Evolutionary conservation across 2,888 invertebrate genomes (phyloP).

Genomic region (Hemaris fuciformis): DNA sequence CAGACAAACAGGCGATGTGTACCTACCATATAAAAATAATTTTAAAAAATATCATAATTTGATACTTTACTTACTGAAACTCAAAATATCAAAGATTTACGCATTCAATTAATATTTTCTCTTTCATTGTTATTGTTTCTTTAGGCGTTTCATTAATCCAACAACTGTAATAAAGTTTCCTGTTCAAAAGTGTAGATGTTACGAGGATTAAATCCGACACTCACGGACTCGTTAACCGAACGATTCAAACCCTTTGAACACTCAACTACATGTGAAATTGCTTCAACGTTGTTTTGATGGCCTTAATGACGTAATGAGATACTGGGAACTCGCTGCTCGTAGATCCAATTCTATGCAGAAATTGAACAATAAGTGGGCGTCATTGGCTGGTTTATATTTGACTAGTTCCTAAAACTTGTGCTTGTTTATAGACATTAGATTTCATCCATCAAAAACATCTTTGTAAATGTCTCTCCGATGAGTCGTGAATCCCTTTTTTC

Average conservation of each 20-base stretch:
- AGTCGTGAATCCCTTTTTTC: no score
- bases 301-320: background rate
- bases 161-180: background rate
- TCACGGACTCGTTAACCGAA: background rate
- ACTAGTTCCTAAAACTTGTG: no score
- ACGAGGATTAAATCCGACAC: background rate
- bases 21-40: no score
- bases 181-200: background rate
- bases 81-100: no score
- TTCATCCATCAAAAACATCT: no score
- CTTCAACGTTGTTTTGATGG: background rate
- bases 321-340: background rate
- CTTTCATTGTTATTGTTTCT: background rate
- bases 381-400: background rate
- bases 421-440: no score
- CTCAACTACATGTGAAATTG: background rate
- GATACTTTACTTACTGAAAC: no score
- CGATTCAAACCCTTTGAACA: background rate
- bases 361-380: background rate
- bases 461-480: no score
- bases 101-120: background rate
- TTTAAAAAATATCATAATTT: background rate
- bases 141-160: background rate
- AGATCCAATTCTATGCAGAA: background rate
- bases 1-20: no score